Base-by-base conservation (phyloP, 2,797 vertebrate species). In the Fistularia commersonii region DNA sequence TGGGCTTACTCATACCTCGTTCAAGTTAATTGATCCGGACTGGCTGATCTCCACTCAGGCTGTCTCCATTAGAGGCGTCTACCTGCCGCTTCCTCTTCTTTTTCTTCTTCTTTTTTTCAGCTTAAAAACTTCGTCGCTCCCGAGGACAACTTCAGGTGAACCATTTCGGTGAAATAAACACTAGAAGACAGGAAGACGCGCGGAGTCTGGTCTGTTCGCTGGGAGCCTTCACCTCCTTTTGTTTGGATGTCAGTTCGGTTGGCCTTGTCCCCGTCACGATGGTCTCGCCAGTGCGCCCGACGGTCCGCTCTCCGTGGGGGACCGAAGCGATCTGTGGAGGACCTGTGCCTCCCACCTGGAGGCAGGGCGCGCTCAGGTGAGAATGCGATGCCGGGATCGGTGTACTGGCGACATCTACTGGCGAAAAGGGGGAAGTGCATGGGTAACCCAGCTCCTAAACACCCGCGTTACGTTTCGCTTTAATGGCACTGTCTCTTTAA, bases 121-220 rank as follows among this genome's bases (percentile, higher is more conserved):
- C 52, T 70, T 69, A 74, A 79, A 81, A 76, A 65, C 79, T 72
- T 80, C 62, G 81, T 3, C 57, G 46, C 65, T 72, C 75, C 63
- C 64, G 11, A 36, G 46, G 54, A 50, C 79, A 82, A 84, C 63
- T 83, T 82, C 85, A 90, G 88, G 86, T 90, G 73, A 82, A 82
- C 2, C 84, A 89, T 90, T 83, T 89, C 87, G 84, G 79, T 65
- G 59, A 74, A 53, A 41, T 47, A n/a, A 61, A 34, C 32, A 33
- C 3, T 11, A 15, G 9, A 52, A 32, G 48, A 63, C 48, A 49
- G 65, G 53, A 66, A 73, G 48, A 50, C 41, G 36, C 34, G 36
- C 48, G 23, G 9, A 62, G 11, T 45, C 64, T 43, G 55, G 1
- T 23, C 3, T 13, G 12, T 11, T 37, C 37, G 39, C 41, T 12